These are phyloP conservation scores for Poecile atricapillus DNA, from an alignment of 2,113 vertebrate species.

Conservation along the genomic window DNA sequence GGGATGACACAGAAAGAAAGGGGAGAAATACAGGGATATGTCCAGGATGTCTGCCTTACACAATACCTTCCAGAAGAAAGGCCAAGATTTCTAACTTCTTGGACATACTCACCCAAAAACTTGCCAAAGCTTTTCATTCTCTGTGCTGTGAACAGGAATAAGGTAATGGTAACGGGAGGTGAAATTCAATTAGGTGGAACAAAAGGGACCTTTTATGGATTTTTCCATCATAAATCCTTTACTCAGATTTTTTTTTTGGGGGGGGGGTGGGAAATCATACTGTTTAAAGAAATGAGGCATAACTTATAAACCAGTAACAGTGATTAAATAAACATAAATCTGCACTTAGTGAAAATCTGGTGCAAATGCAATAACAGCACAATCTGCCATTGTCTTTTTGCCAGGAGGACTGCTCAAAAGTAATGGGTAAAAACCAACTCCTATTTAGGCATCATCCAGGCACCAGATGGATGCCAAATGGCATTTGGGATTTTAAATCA, in stretches of 20 bases:
- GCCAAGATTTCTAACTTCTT: conserved; percentile 56
- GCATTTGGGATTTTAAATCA: background rate
- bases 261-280: background rate
- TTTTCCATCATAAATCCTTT: conserved; percentile 61
- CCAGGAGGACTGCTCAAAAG: conserved; percentile 18
- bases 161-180: conserved; percentile 49
- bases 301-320: conserved; percentile 29
- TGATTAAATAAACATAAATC: conserved; percentile 57
- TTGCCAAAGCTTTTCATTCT: conserved; percentile 57
- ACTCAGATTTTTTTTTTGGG: background rate
- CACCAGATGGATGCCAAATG: conserved; percentile 21
- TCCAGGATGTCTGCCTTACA: conserved; percentile 44
- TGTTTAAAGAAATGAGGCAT: conserved; percentile 54
- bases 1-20: background rate
- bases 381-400: conserved; percentile 26
- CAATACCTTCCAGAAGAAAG: conserved; percentile 59
- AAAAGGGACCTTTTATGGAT: conserved; percentile 45
- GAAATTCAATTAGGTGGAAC: conserved; percentile 62
- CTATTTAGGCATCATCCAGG: background rate
- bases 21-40: background rate
- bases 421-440: background rate
- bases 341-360: conserved; percentile 26
- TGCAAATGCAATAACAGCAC: conserved; percentile 16
- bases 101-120: background rate
- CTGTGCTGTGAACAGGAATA: conserved; percentile 43